A percentile compares a stretch with the other conserved stretches of the same genome.
Conservation (phyloP, 2,888 invertebrate genomes). For the Penaeus monodon region DNA sequence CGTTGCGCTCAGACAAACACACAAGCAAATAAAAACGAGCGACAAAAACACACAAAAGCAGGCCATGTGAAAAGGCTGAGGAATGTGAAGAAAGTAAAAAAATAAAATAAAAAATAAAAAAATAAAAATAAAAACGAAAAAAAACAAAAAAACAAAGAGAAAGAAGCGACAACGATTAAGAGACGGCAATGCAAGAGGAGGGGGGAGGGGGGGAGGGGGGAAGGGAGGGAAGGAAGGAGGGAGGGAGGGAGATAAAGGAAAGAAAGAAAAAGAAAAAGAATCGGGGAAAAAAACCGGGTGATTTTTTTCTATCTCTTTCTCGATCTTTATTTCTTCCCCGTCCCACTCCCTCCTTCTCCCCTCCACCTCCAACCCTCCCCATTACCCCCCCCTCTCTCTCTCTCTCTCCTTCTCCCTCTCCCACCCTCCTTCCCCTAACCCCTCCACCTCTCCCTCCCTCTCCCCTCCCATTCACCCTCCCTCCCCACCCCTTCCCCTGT, state of each 20-base stretch:
- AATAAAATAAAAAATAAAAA: too few species aligned
- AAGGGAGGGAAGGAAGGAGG: conserved; percentile 6
- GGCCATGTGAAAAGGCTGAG: background rate
- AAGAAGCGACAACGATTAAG: background rate
- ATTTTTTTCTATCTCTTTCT: too few species aligned
- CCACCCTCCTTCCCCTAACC: too few species aligned
- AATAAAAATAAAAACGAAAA: background rate
- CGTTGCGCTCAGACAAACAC: conserved; percentile 9
- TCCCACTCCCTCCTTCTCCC: too few species aligned
- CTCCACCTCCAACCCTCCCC: too few species aligned
- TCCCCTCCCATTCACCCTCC: too few species aligned
- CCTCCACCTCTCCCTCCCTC: too few species aligned
- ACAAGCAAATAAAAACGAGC: background rate
- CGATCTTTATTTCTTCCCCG: too few species aligned
- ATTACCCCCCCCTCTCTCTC: too few species aligned
- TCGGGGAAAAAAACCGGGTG: too few species aligned
- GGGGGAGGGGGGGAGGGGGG: background rate
- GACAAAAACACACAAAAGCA: background rate
- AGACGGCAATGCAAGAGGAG: conserved; percentile 2
- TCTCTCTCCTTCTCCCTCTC: too few species aligned
- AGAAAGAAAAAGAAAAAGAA: background rate
- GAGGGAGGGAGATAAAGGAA: conserved; percentile 8
- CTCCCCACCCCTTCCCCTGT: too few species aligned
- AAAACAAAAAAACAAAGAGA: background rate
- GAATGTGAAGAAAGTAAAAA: background rate